Evolutionary conservation across 1,140 invertebrate genomes (phyloP), one percentile per base, ranked within the genome.

Genomic region (Cydia fagiglandana): DNA sequence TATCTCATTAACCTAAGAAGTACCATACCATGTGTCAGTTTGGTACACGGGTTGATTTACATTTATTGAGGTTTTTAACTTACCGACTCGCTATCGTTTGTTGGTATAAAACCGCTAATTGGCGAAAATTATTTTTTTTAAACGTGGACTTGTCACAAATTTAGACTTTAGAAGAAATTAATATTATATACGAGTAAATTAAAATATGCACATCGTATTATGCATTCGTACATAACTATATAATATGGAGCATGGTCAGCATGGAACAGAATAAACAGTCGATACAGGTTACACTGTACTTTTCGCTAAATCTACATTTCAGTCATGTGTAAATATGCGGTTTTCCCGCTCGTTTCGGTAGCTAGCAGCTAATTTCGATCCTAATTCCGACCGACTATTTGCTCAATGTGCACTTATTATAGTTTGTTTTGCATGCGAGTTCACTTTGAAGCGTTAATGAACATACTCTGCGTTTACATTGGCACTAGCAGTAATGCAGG

Each of bases 401-500:
- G 20, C 56, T 24, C 7, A 24, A n/a, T 61, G 53, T 56, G 20
- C 56, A 61, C 5, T 61, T 24, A 61, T 24, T 61, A 61, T 61
- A 61, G 56, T 61, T 61, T 56, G 53, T 56, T 56, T 56, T 61
- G 56, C 56, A 61, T 61, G 15, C 50, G n/a, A 53, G 56, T 61
- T 61, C 56, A 61, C 56, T 24, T 53, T 61, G 56, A 24, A 20
- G 56, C 56, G 24, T 20, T 61, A 61, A 61, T 61, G 56, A 61
- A 20, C 56, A 24, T 61, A 61, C n/a, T 9, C n/a, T 5, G 56
- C 9, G 10, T 61, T 61, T 61, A 61, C 56, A 61, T 61, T 61
- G n/a, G 56, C 56, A 47, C 45, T 47, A 47, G 45, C 56, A 61
- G 56, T 24, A 24, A 61, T 47, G 45, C 56, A 61, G 20, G 7